These are phyloP conservation scores for Corythaeola cristata DNA, from an alignment of 2,113 vertebrate species.

Conservation along the genomic window DNA sequence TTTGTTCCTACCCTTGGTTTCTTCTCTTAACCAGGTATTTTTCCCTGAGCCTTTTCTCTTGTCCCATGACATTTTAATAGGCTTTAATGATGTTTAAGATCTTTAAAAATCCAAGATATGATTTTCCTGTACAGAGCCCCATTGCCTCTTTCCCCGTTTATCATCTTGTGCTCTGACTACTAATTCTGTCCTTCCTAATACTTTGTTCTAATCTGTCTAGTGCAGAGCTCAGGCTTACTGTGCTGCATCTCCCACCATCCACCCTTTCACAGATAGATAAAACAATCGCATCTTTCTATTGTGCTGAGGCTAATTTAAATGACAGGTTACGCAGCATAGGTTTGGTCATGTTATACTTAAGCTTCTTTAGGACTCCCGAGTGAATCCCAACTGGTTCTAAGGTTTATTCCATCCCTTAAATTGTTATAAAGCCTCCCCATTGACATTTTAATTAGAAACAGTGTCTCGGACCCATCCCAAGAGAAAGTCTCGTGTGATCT, in stretches of 20 bases:
- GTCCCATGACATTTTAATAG: background rate
- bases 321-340: background rate
- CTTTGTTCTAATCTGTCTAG: background rate
- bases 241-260: background rate
- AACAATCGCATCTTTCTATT: background rate
- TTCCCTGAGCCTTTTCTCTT: background rate
- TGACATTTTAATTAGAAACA: conserved; percentile 40
- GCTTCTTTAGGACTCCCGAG: background rate
- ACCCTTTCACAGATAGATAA: background rate
- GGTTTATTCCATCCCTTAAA: background rate
- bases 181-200: background rate
- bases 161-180: background rate
- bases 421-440: conserved; percentile 2
- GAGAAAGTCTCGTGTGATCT: conserved; percentile 17
- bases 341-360: background rate
- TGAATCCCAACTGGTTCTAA: background rate
- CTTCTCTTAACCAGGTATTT: background rate
- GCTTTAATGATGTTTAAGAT: background rate
- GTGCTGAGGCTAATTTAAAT: background rate
- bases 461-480: background rate
- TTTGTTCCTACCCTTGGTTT: background rate
- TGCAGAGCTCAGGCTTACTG: background rate
- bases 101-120: background rate
- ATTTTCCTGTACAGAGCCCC: background rate
- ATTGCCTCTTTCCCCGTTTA: background rate